Conservation (phyloP, 2,888 invertebrate species). For the Clistopyga incitator region DNA sequence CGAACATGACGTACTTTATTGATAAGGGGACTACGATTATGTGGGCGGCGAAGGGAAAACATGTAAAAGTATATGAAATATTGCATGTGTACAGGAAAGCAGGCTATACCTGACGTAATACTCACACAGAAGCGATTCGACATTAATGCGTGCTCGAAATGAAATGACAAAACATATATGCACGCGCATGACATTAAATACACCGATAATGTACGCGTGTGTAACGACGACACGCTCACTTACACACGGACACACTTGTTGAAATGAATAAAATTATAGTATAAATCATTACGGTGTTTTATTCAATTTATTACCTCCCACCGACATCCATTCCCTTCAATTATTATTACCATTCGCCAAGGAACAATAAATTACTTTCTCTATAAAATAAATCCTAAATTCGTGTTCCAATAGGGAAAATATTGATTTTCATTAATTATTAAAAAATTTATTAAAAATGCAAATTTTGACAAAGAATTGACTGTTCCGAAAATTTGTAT, state of each 20-base stretch:
- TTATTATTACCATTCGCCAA: neutral
- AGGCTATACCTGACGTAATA: slow-evolving; percentile 63
- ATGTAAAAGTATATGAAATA: slow-evolving; percentile 68
- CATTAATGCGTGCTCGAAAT: slow-evolving; percentile 31
- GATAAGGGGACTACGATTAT: slow-evolving; percentile 36
- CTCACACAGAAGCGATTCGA: slow-evolving; percentile 64
- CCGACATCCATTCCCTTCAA: neutral
- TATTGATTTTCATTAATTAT: too few relatives aligned
- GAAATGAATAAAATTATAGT: slow-evolving; percentile 49
- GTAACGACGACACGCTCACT: neutral
- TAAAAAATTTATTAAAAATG: too few relatives aligned
- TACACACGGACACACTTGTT: slow-evolving; percentile 51
- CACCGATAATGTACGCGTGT: slow-evolving; percentile 14
- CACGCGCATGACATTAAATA: slow-evolving; percentile 14
- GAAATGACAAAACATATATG: slow-evolving; percentile 1
- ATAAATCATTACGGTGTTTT: slow-evolving; percentile 24
- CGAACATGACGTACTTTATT: slow-evolving; percentile 30
- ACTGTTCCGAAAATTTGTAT: too few relatives aligned
- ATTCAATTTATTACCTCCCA: neutral
- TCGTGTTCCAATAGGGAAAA: too few relatives aligned
- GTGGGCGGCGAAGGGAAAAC: slow-evolving; percentile 64
- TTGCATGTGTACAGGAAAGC: slow-evolving; percentile 47
- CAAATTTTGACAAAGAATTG: too few relatives aligned
- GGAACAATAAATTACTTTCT: neutral
- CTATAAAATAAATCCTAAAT: neutral